Evolutionary conservation across 2,113 vertebrate genomes (phyloP).

Genomic region (Calyptommatus sinebrachiatus): DNA sequence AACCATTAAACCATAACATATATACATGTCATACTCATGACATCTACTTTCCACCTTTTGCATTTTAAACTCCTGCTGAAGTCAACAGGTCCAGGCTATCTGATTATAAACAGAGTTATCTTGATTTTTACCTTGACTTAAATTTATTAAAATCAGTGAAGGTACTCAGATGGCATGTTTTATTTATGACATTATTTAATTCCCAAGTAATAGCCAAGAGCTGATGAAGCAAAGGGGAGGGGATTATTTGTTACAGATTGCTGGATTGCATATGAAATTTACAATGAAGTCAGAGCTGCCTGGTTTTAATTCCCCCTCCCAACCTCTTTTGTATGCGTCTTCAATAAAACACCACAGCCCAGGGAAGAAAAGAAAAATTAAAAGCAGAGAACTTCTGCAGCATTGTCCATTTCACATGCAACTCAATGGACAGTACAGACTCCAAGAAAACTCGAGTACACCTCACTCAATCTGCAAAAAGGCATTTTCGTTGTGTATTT

Average conservation of each 20-base stretch:
- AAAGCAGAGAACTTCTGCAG: conserved; percentile 67
- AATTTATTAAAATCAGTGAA: conserved; percentile 50
- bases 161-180: conserved; percentile 50
- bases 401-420: conserved; percentile 70
- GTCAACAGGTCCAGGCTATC: conserved; percentile 23
- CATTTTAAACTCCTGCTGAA: conserved; percentile 28
- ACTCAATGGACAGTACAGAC: conserved; percentile 42
- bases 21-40: too few species aligned
- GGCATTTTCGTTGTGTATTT: conserved; percentile 61
- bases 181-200: conserved; percentile 61
- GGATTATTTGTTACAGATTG: conserved; percentile 53
- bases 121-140: conserved; percentile 50
- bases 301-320: conserved; percentile 68
- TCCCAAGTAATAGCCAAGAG: conserved; percentile 52
- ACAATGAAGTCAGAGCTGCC: conserved; percentile 65
- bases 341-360: conserved; percentile 69
- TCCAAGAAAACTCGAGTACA: conserved; percentile 58
- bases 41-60: conserved; percentile 9
- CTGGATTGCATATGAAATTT: conserved; percentile 68
- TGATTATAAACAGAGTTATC: conserved; percentile 24
- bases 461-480: conserved; percentile 44
- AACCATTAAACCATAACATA: too few species aligned
- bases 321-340: conserved; percentile 48
- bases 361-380: conserved; percentile 69
- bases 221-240: conserved; percentile 56